Percentiles rank a stretch among this genome's conserved stretches.
Evolutionary conservation across 2,888 invertebrate species (phyloP).

Genomic region (Ecliptopera silaceata): DNA sequence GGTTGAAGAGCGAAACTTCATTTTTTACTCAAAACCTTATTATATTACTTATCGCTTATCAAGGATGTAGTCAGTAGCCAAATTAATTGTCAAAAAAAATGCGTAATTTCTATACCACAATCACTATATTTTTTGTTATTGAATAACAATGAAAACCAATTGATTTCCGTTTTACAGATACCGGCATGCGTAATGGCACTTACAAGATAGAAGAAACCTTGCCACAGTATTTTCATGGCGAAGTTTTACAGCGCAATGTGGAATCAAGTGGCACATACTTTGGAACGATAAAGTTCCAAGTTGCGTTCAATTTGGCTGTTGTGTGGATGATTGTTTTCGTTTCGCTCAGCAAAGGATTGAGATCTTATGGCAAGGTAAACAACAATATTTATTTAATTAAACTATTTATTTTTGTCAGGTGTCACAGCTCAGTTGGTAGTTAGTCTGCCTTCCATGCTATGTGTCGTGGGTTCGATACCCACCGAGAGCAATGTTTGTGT

Average conservation of each 20-base stretch:
- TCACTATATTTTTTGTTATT: slow-evolving; percentile 9
- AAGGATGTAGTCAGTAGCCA: too few species aligned
- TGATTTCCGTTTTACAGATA: slow-evolving; percentile 49
- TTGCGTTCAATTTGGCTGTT: slow-evolving; percentile 94
- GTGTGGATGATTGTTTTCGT: slow-evolving; percentile 96
- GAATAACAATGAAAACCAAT: slow-evolving; percentile 7
- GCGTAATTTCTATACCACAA: too few species aligned
- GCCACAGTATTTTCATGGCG: slow-evolving; percentile 92
- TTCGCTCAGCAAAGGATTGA: slow-evolving; percentile 92
- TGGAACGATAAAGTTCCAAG: slow-evolving; percentile 91
- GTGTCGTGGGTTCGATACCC: too few species aligned
- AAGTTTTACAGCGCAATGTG: slow-evolving; percentile 87
- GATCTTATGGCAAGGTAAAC: slow-evolving; percentile 92
- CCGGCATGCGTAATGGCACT: slow-evolving; percentile 56
- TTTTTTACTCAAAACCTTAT: too few species aligned
- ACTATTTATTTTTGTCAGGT: too few species aligned
- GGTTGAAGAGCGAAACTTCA: too few species aligned
- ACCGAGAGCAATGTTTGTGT: too few species aligned
- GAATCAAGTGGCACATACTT: slow-evolving; percentile 66
- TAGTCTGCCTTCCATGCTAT: too few species aligned
- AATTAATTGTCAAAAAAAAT: too few species aligned
- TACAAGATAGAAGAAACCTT: slow-evolving; percentile 86
- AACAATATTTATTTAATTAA: too few species aligned
- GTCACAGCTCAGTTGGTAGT: too few species aligned
- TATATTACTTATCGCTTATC: too few species aligned